Percentiles rank a stretch among this genome's conserved stretches.
phyloP scores from a whole-genome alignment of 2,888 invertebrate species.

The Scaeva pyrastri region DNA sequence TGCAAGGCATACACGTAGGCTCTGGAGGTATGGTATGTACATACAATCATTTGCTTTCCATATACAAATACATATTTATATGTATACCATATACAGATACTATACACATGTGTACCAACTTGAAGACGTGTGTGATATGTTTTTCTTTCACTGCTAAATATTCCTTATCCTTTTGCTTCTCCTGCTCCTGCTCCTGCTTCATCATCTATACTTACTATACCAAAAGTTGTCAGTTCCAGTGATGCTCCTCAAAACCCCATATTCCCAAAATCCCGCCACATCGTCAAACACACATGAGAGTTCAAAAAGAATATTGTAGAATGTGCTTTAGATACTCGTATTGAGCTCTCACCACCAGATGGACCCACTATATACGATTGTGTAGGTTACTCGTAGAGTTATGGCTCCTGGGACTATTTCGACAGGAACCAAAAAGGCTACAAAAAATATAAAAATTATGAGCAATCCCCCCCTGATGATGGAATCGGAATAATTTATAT shows the following conservation, averaged over 20 bases:
- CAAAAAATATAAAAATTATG: background rate
- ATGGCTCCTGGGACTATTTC: constrained; percentile 30
- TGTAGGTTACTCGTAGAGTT: background rate
- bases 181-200: background rate
- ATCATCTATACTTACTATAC: background rate
- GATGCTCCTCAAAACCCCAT: background rate
- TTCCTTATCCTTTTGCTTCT: background rate
- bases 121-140: constrained; percentile 69
- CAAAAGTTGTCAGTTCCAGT: constrained; percentile 6
- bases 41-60: constrained; percentile 49
- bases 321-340: background rate
- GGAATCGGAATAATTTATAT: constrained; percentile 41
- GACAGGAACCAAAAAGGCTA: background rate
- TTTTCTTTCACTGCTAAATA: constrained; percentile 34
- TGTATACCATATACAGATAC: constrained; percentile 2
- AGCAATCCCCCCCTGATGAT: constrained; percentile 4
- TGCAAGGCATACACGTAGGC: constrained; percentile 70
- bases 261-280: background rate
- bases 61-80: constrained; percentile 1
- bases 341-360: constrained; percentile 40
- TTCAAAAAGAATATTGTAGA: constrained; percentile 38
- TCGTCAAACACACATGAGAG: constrained; percentile 32
- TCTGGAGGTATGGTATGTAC: constrained; percentile 3
- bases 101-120: background rate
- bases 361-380: too few species aligned